phyloP scores from a whole-genome alignment of 2,113 vertebrate genomes.

The Phodopus roborovskii region DNA sequence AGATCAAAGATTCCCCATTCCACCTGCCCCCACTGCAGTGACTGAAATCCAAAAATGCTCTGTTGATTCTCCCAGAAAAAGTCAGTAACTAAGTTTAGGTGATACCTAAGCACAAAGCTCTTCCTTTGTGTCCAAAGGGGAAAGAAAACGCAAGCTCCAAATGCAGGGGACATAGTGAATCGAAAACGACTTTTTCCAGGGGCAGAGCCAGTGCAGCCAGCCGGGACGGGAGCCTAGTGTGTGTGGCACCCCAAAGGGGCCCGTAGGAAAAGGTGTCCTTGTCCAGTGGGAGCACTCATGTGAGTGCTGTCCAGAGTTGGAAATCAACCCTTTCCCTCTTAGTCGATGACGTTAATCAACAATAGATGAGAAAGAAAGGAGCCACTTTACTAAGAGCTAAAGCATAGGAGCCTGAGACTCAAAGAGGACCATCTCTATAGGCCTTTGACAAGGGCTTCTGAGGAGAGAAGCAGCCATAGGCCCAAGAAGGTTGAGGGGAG shows the following conservation, averaged over 20 bases:
- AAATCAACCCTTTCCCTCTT: not conserved
- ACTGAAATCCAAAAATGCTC: constrained; percentile 49
- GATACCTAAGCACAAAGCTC: constrained; percentile 35
- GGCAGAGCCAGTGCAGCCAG: not conserved
- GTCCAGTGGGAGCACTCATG: accelerated
- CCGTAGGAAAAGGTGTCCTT: not conserved
- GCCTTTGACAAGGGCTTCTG: not conserved
- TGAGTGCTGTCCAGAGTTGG: not conserved
- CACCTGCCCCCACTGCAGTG: not conserved
- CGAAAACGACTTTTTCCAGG: not conserved
- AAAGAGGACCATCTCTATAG: not conserved
- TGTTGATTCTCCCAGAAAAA: constrained; percentile 55
- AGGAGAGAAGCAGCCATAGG: not conserved
- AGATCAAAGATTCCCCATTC: not conserved
- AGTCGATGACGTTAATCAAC: not conserved
- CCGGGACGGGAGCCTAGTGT: not conserved
- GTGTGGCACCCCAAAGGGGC: not conserved
- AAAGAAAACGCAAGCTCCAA: not conserved
- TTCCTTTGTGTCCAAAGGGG: constrained; percentile 54
- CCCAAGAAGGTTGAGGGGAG: not conserved
- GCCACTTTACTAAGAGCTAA: not conserved
- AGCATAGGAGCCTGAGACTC: not conserved
- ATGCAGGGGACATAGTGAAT: not conserved
- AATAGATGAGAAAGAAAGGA: not conserved
- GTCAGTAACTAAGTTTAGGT: constrained; percentile 60